Conservation (phyloP, 2,888 invertebrate species). For the Chrysina gloriosa region DNA sequence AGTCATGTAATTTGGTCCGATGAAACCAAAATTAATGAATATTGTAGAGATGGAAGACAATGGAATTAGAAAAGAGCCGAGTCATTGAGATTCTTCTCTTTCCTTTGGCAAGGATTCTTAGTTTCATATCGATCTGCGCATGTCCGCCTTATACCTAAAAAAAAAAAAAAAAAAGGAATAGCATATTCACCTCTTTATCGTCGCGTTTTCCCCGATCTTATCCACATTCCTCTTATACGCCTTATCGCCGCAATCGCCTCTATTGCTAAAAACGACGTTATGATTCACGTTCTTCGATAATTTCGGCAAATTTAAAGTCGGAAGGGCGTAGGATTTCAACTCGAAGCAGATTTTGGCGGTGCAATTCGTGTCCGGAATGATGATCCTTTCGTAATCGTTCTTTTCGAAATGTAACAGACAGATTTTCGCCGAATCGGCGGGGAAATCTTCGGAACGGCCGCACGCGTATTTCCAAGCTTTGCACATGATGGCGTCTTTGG, state of each 20-base stretch:
- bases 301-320: constrained; percentile 12
- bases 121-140: too few relatives aligned
- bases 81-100: too few relatives aligned
- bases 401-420: constrained; percentile 12
- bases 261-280: neutral
- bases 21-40: too few relatives aligned
- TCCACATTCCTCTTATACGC: neutral
- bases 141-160: too few relatives aligned
- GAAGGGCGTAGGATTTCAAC: constrained; percentile 9
- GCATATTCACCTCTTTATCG: neutral
- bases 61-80: neutral
- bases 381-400: constrained; percentile 4
- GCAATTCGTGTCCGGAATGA: neutral
- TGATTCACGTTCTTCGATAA: neutral
- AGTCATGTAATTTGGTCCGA: too few relatives aligned
- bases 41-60: neutral
- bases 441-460: constrained; percentile 1
- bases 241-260: neutral
- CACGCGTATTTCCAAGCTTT: constrained; percentile 25
- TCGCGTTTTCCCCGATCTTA: neutral
- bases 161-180: too few relatives aligned
- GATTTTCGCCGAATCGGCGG: neutral
- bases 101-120: too few relatives aligned
- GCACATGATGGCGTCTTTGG: constrained; percentile 17
- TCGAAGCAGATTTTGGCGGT: neutral